Percentiles rank a stretch among this genome's conserved stretches.
Conservation (phyloP, 2,113 vertebrate genomes). For the Epinephelus moara region DNA sequence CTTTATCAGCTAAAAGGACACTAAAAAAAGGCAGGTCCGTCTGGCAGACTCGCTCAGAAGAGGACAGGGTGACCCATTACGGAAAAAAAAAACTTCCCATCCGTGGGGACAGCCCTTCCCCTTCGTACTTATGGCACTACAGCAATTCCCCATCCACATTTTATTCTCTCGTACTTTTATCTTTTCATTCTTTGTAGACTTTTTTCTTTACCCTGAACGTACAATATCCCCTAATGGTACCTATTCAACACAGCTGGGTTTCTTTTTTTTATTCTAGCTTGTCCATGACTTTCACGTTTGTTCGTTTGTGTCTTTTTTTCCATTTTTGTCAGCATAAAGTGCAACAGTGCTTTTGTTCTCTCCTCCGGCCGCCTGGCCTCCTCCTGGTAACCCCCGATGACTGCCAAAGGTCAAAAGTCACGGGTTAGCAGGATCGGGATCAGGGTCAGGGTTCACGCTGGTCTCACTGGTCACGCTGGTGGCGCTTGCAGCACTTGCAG, state of each 20-base stretch:
- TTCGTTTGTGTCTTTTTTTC: conserved; percentile 65
- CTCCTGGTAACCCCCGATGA: conserved; percentile 59
- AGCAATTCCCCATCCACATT: conserved; percentile 75
- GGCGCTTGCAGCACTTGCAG: conserved; percentile 47
- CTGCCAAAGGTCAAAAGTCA: conserved; percentile 56
- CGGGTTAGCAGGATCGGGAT: conserved; percentile 40
- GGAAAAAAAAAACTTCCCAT: conserved; percentile 54
- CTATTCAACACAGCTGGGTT: conserved; percentile 75
- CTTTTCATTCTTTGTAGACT: conserved; percentile 46
- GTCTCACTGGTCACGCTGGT: conserved; percentile 74
- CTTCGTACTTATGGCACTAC: conserved; percentile 84
- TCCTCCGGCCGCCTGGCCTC: conserved; percentile 59
- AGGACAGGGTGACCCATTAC: conserved; percentile 62
- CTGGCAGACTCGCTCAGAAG: conserved; percentile 74
- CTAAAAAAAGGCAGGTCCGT: conserved; percentile 74
- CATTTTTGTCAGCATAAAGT: conserved; percentile 93
- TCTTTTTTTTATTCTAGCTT: conserved; percentile 69
- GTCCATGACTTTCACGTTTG: conserved; percentile 62
- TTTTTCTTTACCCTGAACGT: conserved; percentile 76
- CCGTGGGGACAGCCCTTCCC: conserved; percentile 72
- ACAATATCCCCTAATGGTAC: conserved; percentile 75
- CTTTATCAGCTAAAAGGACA: conserved; percentile 78
- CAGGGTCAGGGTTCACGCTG: conserved; percentile 70
- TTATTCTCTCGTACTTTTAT: conserved; percentile 42
- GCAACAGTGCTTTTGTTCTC: conserved; percentile 98